Evolutionary conservation across 1,140 invertebrate genomes (phyloP).

Genomic region (Bombus huntii): DNA sequence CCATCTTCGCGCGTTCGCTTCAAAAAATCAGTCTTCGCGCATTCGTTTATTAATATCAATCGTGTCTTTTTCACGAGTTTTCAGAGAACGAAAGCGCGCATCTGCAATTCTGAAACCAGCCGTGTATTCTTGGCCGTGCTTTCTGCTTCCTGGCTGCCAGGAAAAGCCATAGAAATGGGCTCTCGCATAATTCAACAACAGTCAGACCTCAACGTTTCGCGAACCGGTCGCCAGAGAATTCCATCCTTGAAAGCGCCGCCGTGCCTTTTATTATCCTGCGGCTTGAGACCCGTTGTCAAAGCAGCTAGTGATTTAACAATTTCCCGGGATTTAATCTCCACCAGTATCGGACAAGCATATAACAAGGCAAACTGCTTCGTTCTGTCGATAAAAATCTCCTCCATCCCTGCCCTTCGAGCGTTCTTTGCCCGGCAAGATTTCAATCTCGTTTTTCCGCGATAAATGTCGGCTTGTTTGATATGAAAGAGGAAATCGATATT

Average conservation of each 20-base stretch:
- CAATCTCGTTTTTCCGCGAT: constrained; percentile 31
- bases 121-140: neutral
- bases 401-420: neutral
- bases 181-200: constrained; percentile 52
- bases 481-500: constrained; percentile 39
- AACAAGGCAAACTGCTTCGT: constrained; percentile 27
- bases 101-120: neutral
- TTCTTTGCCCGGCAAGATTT: constrained; percentile 9
- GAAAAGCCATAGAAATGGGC: neutral
- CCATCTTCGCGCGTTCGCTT: neutral
- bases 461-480: constrained; percentile 24
- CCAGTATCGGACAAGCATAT: constrained; percentile 1
- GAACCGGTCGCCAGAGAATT: neutral
- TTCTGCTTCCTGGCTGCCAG: neutral
- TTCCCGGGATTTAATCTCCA: constrained; percentile 56
- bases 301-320: constrained; percentile 51
- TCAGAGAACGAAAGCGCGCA: neutral
- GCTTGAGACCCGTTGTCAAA: constrained; percentile 27
- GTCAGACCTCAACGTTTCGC: constrained; percentile 1
- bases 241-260: constrained; percentile 8
- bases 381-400: constrained; percentile 28
- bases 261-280: constrained; percentile 43
- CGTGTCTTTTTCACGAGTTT: neutral
- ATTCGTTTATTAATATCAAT: neutral
- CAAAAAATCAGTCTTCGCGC: neutral